phyloP scores from a whole-genome alignment of 2,113 vertebrate species.

The Castor canadensis region DNA sequence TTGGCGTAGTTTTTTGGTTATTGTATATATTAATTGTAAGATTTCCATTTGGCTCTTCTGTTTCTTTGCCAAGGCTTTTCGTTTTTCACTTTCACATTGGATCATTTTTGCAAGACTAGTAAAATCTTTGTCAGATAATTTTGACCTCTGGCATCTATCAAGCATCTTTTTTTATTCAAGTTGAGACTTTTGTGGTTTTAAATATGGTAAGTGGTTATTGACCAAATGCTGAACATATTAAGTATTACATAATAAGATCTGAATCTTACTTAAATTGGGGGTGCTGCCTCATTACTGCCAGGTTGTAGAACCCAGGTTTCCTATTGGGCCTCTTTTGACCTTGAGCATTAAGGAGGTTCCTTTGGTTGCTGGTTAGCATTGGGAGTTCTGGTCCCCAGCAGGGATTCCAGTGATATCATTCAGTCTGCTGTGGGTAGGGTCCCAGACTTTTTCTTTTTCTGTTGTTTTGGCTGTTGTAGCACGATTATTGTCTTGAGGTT shows the following conservation, averaged over 20 bases:
- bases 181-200: constrained; percentile 15
- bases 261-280: background rate
- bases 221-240: background rate
- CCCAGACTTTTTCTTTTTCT: too few relatives aligned
- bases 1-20: background rate
- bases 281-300: background rate
- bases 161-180: background rate
- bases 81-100: background rate
- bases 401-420: background rate
- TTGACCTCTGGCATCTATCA: background rate
- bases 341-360: background rate
- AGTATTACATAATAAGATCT: background rate
- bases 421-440: background rate
- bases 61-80: background rate
- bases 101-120: background rate
- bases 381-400: background rate
- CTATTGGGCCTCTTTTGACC: background rate
- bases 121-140: background rate
- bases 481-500: background rate
- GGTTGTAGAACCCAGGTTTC: background rate
- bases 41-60: background rate
- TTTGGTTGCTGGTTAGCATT: background rate
- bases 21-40: background rate
- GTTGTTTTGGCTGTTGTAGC: background rate
- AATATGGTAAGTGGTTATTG: background rate